These are phyloP conservation scores for Leptodirus hochenwartii DNA, from an alignment of 2,888 invertebrate species.

Conservation along the genomic window DNA sequence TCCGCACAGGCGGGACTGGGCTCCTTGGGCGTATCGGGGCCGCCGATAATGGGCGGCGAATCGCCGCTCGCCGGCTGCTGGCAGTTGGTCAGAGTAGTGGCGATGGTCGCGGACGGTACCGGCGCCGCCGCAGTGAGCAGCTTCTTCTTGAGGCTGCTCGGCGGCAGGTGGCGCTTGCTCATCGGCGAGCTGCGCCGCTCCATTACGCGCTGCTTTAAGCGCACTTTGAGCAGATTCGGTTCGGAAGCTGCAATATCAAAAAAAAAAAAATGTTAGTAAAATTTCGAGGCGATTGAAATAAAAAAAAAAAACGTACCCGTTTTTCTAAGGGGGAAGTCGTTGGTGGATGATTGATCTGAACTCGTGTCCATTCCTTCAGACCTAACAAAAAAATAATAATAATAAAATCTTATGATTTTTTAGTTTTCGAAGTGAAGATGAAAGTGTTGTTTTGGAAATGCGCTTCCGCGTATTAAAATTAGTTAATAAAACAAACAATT, in stretches of 20 bases:
- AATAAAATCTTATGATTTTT: too few species aligned
- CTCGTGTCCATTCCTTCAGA: slow-evolving; percentile 31
- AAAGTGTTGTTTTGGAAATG: too few species aligned
- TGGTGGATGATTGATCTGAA: slow-evolving; percentile 34
- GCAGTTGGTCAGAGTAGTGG: too few species aligned
- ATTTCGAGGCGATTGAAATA: too few species aligned
- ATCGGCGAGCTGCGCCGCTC: slow-evolving; percentile 88
- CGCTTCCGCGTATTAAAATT: too few species aligned
- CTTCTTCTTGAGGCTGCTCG: slow-evolving; percentile 46
- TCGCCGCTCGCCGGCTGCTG: too few species aligned
- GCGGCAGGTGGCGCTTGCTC: slow-evolving; percentile 60
- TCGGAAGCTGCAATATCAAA: slow-evolving; percentile 75
- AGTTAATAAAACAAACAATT: too few species aligned
- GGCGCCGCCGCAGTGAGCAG: slow-evolving; percentile 39
- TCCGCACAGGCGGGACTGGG: too few species aligned
- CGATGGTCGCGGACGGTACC: slow-evolving; percentile 42
- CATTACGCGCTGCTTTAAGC: slow-evolving; percentile 86
- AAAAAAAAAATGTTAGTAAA: slow-evolving; percentile 1
- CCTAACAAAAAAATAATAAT: slow-evolving; percentile 22
- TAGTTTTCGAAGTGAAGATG: too few species aligned
- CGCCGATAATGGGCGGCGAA: slow-evolving; percentile 35
- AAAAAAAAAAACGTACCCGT: slow-evolving; percentile 53
- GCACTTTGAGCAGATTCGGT: slow-evolving; percentile 89
- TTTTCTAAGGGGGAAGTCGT: slow-evolving; percentile 84
- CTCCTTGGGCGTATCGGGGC: slow-evolving; percentile 25